phyloP scores from a whole-genome alignment of 1,140 invertebrate species.

The Frieseomelitta varia region DNA sequence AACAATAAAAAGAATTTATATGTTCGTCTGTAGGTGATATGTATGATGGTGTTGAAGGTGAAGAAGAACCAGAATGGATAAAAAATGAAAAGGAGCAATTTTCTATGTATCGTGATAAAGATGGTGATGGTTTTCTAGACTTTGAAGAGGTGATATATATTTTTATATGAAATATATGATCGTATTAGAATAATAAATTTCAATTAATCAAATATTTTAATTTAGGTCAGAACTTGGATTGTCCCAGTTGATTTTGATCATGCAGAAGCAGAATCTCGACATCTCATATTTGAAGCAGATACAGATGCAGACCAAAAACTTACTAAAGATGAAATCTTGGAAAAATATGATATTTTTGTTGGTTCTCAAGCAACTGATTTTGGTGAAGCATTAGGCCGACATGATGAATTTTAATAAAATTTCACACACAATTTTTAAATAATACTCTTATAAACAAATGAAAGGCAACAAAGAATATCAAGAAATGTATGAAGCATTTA shows the following conservation, averaged over 20 bases:
- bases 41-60: conserved; percentile 88
- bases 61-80: conserved; percentile 98
- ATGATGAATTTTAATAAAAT: conserved; percentile 93
- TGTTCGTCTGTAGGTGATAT: conserved; percentile 86
- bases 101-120: conserved; percentile 89
- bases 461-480: conserved; percentile 6
- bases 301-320: conserved; percentile 94
- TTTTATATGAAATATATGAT: not conserved
- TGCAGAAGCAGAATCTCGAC: conserved; percentile 96
- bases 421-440: conserved; percentile 16
- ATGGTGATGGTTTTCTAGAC: conserved; percentile 95
- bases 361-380: conserved; percentile 99
- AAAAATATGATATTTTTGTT: conserved; percentile 98
- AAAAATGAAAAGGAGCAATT: conserved; percentile 97
- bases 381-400: conserved; percentile 95
- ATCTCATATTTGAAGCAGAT: conserved; percentile 98
- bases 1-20: not conserved
- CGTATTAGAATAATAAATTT: conserved; percentile 9
- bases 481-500: conserved; percentile 46
- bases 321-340: conserved; percentile 95
- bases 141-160: conserved; percentile 87
- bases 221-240: conserved; percentile 94
- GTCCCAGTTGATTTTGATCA: conserved; percentile 98
- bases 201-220: conserved; percentile 19
- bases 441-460: conserved; percentile 34